Base-by-base conservation (phyloP, 2,797 vertebrate species). In the Poeciliopsis presidionis region DNA sequence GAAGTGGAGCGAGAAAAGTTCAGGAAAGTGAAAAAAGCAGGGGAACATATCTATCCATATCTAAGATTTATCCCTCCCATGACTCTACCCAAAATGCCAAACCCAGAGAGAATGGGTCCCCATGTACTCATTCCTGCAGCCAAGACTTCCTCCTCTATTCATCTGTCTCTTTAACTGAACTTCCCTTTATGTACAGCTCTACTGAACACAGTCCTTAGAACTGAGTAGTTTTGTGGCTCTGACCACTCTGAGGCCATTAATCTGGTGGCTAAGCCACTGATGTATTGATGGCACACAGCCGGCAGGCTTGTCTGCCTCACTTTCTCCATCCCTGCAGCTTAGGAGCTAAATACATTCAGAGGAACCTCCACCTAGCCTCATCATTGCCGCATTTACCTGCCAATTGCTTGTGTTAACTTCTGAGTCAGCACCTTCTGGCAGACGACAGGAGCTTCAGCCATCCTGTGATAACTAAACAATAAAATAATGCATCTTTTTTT, bases 261-360 rank as follows among this genome's bases (percentile, higher is more conserved):
- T 95, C 95, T 96, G 93, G 91, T 89, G 88, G 90, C 92, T 94
- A 94, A 95, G 94, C 92, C 93, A 94, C 94, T 95, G 95, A 93
- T 94, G 94, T 94, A 95, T 94, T 93, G 94, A 95, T 93, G 94
- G 90, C 86, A 86, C 87, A 91, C 87, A 94, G 92, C 90, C 89
- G 81, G 91, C 91, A 94, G 94, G 92, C 91, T 88, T 84, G 91
- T 86, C 91, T 90, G 88, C 91, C 87, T 94, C 88, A 75, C 90
- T 91, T 86, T 90, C 91, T 93, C 89, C 89, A 89, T 90, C 90
- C 90, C 89, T 86, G 90, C 84, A 91, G 91, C 87, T 94, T 92
- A 91, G 86, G 70, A 83, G 81, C 83, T 86, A 84, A 86, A 90
- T 73, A 91, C 86, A 93, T 81, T 90, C 86, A 88, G 82, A 86